These are phyloP conservation scores for Meteorus colon DNA, from an alignment of 2,888 invertebrate species.

Conservation along the genomic window DNA sequence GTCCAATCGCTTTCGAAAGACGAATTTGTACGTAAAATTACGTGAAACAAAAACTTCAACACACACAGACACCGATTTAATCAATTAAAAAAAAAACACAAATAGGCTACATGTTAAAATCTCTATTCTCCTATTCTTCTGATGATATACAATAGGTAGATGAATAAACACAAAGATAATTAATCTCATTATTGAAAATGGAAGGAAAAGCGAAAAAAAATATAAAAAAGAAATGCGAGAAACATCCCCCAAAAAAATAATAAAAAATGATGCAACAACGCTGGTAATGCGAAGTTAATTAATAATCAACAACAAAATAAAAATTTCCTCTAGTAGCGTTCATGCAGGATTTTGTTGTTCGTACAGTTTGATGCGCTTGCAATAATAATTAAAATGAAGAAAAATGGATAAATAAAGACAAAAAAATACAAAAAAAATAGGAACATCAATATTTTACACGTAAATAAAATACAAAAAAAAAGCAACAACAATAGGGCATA, in stretches of 20 bases:
- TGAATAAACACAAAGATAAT: background rate
- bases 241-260: background rate
- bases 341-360: slow-evolving; percentile 9
- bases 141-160: slow-evolving; percentile 20
- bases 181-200: slow-evolving; percentile 27
- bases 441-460: slow-evolving; percentile 44
- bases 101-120: slow-evolving; percentile 35
- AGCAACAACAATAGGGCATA: slow-evolving; percentile 36
- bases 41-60: background rate
- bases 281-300: background rate
- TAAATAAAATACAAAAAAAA: slow-evolving; percentile 24
- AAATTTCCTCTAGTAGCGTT: slow-evolving; percentile 31
- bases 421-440: slow-evolving; percentile 41
- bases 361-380: slow-evolving; percentile 38
- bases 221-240: background rate
- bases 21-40: background rate
- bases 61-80: slow-evolving; percentile 9
- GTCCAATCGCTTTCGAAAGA: background rate
- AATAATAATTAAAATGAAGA: slow-evolving; percentile 36
- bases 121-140: slow-evolving; percentile 29
- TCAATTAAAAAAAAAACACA: slow-evolving; percentile 15
- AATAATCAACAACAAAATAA: slow-evolving; percentile 25
- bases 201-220: slow-evolving; percentile 17
- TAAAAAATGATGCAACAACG: background rate
- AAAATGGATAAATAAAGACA: slow-evolving; percentile 31